These are phyloP conservation scores for Percina caprodes DNA, from an alignment of 2,113 vertebrate genomes.

Conservation along the genomic window DNA sequence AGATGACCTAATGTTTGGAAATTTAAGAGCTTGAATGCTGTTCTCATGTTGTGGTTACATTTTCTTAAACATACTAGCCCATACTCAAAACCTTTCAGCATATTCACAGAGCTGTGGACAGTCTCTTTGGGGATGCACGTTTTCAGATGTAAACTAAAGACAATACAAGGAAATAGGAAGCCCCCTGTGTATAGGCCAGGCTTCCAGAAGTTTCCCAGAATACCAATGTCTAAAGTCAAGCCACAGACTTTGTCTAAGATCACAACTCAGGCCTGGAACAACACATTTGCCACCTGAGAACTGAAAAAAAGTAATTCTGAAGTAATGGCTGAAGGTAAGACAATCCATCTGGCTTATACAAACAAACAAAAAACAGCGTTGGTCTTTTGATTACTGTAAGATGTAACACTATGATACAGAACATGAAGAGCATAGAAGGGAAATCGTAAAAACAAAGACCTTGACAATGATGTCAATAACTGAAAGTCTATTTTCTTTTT, in stretches of 20 bases:
- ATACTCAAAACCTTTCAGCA: not conserved
- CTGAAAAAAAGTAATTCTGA: constrained; percentile 24
- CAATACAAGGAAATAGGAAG: constrained; percentile 82
- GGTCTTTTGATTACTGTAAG: not conserved
- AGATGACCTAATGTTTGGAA: not conserved
- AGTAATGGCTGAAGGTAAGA: constrained; percentile 79
- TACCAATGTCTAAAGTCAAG: constrained; percentile 21
- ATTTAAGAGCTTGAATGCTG: not conserved
- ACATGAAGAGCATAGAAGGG: not conserved
- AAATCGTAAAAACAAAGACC: not conserved
- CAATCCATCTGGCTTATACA: not conserved
- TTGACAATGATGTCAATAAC: not conserved
- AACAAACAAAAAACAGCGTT: not conserved
- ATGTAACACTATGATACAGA: not conserved
- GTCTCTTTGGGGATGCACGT: constrained; percentile 37
- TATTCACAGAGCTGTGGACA: not conserved
- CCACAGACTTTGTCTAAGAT: constrained; percentile 4
- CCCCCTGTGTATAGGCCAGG: constrained; percentile 36
- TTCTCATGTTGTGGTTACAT: not conserved
- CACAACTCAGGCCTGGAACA: constrained; percentile 24
- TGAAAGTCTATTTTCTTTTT: constrained; percentile 5
- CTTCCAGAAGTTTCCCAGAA: constrained; percentile 68
- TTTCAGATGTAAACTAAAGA: constrained; percentile 54
- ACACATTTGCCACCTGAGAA: constrained; percentile 22
- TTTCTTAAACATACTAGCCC: not conserved